A percentile compares a stretch with the other conserved stretches of the same genome.
Evolutionary conservation across 2,113 vertebrate species (phyloP).

Genomic region (Paramormyrops kingsleyae): DNA sequence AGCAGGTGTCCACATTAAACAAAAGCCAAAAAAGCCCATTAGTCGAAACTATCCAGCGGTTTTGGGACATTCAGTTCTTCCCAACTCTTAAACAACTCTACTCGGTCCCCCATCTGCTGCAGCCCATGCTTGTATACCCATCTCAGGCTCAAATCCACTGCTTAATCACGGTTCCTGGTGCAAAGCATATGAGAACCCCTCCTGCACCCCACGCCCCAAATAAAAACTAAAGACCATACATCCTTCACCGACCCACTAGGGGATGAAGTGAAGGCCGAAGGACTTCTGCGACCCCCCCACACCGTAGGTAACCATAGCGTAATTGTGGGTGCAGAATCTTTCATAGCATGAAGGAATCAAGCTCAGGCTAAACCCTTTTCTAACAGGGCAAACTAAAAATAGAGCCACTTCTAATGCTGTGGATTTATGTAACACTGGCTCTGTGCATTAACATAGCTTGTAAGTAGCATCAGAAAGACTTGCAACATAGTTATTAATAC

Average conservation of each 20-base stretch:
- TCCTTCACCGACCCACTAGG: constrained; percentile 12
- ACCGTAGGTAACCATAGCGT: constrained; percentile 30
- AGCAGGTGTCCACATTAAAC: not conserved
- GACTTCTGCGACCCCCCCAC: not conserved
- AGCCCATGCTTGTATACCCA: not conserved
- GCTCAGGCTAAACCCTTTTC: constrained; percentile 6
- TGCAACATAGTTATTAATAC: constrained; percentile 49
- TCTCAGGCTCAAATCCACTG: not conserved
- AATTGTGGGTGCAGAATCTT: constrained; percentile 31
- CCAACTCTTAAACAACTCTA: not conserved
- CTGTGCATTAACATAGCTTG: constrained; percentile 33
- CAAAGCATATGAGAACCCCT: not conserved
- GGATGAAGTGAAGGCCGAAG: constrained; percentile 7
- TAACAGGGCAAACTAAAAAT: constrained; percentile 32
- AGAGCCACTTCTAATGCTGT: constrained; percentile 25
- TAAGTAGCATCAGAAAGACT: constrained; percentile 35
- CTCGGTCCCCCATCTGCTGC: not conserved
- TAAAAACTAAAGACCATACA: not conserved
- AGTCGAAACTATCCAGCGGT: not conserved
- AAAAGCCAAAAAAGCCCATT: not conserved
- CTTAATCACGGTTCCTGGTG: not conserved
- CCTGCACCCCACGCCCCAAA: not conserved
- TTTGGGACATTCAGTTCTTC: not conserved
- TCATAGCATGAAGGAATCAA: constrained; percentile 13
- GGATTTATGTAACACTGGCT: constrained; percentile 35